Conservation (phyloP, 1,140 invertebrate genomes). For the Tetranychus urticae region DNA sequence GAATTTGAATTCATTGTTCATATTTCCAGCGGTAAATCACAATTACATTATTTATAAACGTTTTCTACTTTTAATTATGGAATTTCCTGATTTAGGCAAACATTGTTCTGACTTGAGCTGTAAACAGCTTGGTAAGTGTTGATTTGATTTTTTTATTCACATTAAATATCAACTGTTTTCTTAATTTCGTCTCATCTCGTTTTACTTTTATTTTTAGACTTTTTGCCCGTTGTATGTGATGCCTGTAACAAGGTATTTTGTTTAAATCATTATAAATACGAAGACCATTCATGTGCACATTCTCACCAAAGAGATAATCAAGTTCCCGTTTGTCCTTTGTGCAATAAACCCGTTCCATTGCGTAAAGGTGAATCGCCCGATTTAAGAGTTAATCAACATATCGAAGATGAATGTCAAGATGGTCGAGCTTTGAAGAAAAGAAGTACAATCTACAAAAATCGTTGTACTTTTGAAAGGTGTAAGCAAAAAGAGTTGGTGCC, state of each 20-base stretch:
- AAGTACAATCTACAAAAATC: slow-evolving; percentile 31
- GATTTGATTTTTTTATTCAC: not conserved
- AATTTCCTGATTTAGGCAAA: slow-evolving; percentile 64
- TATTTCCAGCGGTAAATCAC: too few species aligned
- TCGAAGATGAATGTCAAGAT: slow-evolving; percentile 75
- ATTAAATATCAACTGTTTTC: not conserved
- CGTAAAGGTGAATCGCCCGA: slow-evolving; percentile 58
- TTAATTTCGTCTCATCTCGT: slow-evolving; percentile 7
- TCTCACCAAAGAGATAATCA: slow-evolving; percentile 60
- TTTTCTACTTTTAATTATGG: slow-evolving; percentile 32
- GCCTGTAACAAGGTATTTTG: slow-evolving; percentile 64
- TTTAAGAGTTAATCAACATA: slow-evolving; percentile 58
- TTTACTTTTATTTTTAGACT: slow-evolving; percentile 38
- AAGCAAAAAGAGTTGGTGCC: slow-evolving; percentile 52
- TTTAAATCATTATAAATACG: slow-evolving; percentile 54
- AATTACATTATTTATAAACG: too few species aligned
- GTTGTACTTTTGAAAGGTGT: slow-evolving; percentile 55
- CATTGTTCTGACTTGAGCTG: slow-evolving; percentile 55
- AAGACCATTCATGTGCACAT: slow-evolving; percentile 46
- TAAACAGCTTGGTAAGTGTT: slow-evolving; percentile 46
- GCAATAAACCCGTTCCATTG: slow-evolving; percentile 56
- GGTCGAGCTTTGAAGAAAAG: slow-evolving; percentile 42
- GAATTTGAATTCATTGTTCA: too few species aligned
- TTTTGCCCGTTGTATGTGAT: slow-evolving; percentile 82
- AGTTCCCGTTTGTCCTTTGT: slow-evolving; percentile 79